These are phyloP conservation scores for Canis aureus DNA, from an alignment of 2,113 vertebrate species.

Conservation along the genomic window DNA sequence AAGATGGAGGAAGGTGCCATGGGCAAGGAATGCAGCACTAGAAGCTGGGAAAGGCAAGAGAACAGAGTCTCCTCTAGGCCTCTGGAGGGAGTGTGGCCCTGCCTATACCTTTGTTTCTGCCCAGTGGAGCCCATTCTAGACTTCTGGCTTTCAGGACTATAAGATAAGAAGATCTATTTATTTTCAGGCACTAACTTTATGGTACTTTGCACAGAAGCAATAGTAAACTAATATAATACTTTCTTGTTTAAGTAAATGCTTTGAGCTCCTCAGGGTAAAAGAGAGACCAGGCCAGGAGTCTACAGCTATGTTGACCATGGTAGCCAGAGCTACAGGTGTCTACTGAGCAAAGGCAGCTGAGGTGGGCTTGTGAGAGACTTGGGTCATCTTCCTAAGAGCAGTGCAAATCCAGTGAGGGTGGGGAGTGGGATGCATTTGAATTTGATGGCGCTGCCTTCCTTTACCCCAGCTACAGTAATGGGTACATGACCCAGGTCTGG, in stretches of 20 bases:
- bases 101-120: background rate
- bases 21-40: background rate
- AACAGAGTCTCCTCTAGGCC: background rate
- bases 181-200: background rate
- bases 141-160: background rate
- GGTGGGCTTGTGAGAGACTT: background rate
- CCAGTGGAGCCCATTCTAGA: background rate
- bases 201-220: background rate
- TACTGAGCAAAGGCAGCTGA: background rate
- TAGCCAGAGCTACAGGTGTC: background rate
- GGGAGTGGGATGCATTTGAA: background rate
- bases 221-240: background rate
- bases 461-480: background rate
- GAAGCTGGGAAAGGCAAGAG: background rate
- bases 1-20: background rate
- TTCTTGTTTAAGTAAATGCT: background rate
- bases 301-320: background rate
- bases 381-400: background rate
- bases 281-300: background rate
- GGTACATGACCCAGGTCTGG: background rate
- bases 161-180: background rate
- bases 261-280: background rate
- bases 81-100: background rate
- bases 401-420: background rate
- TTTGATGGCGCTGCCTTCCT: background rate